Percentiles rank a stretch among this genome's conserved stretches.
Evolutionary conservation across 2,888 invertebrate genomes (phyloP).

Genomic region (Epinotia ramella): DNA sequence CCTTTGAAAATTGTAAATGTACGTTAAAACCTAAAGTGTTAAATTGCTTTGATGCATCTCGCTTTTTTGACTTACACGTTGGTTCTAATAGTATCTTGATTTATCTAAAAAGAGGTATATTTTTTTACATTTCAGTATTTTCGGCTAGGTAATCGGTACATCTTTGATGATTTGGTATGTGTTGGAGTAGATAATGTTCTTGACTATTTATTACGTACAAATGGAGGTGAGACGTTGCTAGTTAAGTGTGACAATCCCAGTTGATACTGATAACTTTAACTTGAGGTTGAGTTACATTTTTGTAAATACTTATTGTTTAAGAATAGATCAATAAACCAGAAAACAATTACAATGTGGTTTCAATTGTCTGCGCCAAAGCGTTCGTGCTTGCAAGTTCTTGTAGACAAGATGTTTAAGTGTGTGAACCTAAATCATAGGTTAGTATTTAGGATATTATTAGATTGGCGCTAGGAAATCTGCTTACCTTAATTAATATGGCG

Average conservation of each 20-base stretch:
- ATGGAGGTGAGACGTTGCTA: slow-evolving; percentile 8
- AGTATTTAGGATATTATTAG: too few relatives aligned
- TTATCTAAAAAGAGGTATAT: slow-evolving; percentile 17
- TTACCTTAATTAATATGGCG: too few relatives aligned
- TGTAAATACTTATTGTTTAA: slow-evolving; percentile 48
- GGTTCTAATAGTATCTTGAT: slow-evolving; percentile 6
- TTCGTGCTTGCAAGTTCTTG: too few relatives aligned
- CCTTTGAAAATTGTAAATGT: background rate
- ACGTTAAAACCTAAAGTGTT: background rate
- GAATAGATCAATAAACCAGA: slow-evolving; percentile 42
- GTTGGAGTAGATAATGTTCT: slow-evolving; percentile 17
- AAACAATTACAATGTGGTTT: slow-evolving; percentile 37
- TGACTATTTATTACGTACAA: slow-evolving; percentile 24
- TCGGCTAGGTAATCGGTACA: slow-evolving; percentile 4
- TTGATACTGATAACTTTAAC: slow-evolving; percentile 20
- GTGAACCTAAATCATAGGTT: too few relatives aligned
- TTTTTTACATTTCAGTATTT: slow-evolving; percentile 45
- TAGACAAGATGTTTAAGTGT: too few relatives aligned
- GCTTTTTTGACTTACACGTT: slow-evolving; percentile 7
- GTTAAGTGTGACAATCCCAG: slow-evolving; percentile 30
- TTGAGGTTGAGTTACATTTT: slow-evolving; percentile 32
- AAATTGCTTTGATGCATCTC: slow-evolving; percentile 16
- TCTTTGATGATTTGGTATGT: background rate
- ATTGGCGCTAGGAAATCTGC: too few relatives aligned
- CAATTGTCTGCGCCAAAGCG: background rate